These are phyloP conservation scores for Xiphophorus couchianus DNA, from an alignment of 2,113 vertebrate species.

Conservation along the genomic window DNA sequence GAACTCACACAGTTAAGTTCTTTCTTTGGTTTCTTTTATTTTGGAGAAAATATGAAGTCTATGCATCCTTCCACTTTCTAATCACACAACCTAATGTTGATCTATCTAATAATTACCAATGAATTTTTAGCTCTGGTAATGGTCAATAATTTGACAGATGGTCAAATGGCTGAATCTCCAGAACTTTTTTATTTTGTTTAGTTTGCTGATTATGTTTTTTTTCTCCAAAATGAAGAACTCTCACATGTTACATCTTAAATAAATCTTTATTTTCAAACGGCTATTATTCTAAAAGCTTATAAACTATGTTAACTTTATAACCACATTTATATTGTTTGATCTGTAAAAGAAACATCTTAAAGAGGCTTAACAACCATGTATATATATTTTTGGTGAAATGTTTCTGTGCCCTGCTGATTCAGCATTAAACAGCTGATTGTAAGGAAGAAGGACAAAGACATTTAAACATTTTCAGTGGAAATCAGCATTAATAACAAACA, in stretches of 20 bases:
- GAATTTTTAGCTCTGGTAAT: too few relatives aligned
- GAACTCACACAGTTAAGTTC: too few relatives aligned
- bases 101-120: not conserved
- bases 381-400: not conserved
- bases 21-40: too few relatives aligned
- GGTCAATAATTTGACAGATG: too few relatives aligned
- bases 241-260: not conserved
- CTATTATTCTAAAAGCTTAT: not conserved
- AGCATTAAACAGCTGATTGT: not conserved
- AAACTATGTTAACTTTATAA: not conserved
- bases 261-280: not conserved
- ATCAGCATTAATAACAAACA: not conserved
- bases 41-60: too few relatives aligned
- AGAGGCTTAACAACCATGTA: not conserved
- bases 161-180: slow-evolving; percentile 6
- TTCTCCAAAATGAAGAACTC: not conserved
- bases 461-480: not conserved
- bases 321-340: not conserved
- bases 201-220: not conserved
- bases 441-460: not conserved
- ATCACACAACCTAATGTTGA: not conserved
- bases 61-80: too few relatives aligned
- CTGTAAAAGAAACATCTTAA: not conserved
- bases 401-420: not conserved
- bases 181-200: not conserved